Conservation (phyloP, 2,113 vertebrate species). For the Elanoides forficatus region DNA sequence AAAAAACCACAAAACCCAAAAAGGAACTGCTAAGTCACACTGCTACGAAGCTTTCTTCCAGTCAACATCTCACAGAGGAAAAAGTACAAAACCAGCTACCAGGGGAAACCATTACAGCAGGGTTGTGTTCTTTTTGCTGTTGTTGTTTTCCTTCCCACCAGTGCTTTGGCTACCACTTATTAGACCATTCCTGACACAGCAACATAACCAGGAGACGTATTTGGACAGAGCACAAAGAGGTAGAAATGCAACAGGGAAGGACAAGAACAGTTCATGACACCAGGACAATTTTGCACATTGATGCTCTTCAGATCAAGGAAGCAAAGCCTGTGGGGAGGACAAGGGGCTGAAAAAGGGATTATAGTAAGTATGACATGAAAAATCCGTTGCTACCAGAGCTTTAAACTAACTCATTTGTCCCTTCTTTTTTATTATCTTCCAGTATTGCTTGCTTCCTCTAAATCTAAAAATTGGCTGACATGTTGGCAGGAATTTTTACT, state of each 20-base stretch:
- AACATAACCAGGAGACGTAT: background rate
- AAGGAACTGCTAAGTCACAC: background rate
- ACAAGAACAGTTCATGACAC: background rate
- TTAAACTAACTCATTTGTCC: background rate
- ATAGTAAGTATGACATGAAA: background rate
- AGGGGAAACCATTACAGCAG: background rate
- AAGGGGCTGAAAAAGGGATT: background rate
- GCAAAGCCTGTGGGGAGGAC: background rate
- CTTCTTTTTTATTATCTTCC: background rate
- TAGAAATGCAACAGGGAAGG: background rate
- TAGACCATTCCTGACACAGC: background rate
- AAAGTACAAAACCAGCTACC: background rate
- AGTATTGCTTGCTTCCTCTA: background rate
- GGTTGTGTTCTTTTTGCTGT: background rate
- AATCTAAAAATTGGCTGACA: background rate
- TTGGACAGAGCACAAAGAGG: background rate
- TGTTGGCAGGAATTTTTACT: background rate
- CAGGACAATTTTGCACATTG: background rate
- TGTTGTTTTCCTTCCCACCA: background rate
- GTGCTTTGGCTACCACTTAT: background rate
- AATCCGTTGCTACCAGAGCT: background rate
- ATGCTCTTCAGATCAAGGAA: background rate
- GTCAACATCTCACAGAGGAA: background rate
- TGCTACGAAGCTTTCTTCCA: background rate
- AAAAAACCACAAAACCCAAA: fast-evolving